Base-by-base conservation (phyloP, 2,797 vertebrate genomes). In the Bradypodion ventrale region DNA sequence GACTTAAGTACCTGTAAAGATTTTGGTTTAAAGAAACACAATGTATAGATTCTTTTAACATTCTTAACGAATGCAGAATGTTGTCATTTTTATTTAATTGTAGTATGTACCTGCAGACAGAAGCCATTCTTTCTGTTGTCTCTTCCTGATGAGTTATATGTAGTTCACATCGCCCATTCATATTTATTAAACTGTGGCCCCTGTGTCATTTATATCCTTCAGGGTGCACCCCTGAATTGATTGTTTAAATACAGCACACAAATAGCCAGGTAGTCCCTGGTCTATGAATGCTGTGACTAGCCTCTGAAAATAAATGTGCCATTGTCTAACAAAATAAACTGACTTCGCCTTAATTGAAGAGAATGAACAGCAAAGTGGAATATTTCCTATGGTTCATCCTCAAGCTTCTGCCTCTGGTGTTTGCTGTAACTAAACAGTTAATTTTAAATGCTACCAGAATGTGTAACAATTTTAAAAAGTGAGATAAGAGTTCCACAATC, bases 301-400 rank as follows among this genome's bases (percentile, higher is more conserved):
- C 94, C 91, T 87, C 95, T 96, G 95, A 95, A 96, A 94, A 91
- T 82, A 92, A 94, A 96, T 97, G 97, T 98, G 97, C 97, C 97
- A 95, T 97, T 96, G 94, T 96, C 88, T 92, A 96, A 91, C 92
- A 95, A 95, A 97, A 95, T 96, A 96, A 97, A 93, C 96, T 97
- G 97, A 98, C n/a, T n/a, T n/a, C n/a, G 98, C 98, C 98, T 99
- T 98, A 98, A 97, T 96, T 90, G 90, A 95, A 95, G 90, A 95
- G 95, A 94, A 96, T 69, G 88, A 93, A 92, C 83, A 94, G 42
- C 88, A 89, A 87, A 59, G 90, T 95, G 40, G 90, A 66, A 91
- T 82, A 91, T 92, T 93, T 93, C 85, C 86, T 88, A 94, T 94
- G 89, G 82, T 91, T 95, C 86, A 90, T 93, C 93, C 80, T 93